phyloP scores from a whole-genome alignment of 2,888 invertebrate species.

The Cheilosia grossa region DNA sequence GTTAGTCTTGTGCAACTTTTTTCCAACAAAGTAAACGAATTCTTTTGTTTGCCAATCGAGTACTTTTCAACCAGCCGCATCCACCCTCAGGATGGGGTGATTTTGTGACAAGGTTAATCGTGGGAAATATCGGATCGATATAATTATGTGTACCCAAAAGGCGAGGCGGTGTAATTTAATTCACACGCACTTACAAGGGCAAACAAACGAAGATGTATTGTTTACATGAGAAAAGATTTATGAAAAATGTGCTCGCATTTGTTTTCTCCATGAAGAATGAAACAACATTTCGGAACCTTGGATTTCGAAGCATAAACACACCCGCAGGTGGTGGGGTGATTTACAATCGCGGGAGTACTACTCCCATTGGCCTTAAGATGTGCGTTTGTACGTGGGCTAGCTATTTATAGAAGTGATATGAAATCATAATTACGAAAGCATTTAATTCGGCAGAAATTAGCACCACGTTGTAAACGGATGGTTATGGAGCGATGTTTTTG shows the following conservation, averaged over 20 bases:
- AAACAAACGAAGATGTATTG: constrained; percentile 8
- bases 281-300: constrained; percentile 2
- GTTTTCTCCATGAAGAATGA: constrained; percentile 10
- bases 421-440: background rate
- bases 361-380: constrained; percentile 1
- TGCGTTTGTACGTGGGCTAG: background rate
- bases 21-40: background rate
- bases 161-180: constrained; percentile 18
- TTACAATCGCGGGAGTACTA: constrained; percentile 2
- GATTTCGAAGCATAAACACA: background rate
- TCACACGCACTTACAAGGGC: constrained; percentile 5
- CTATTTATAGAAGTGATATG: constrained; percentile 13
- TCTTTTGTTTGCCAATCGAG: constrained; percentile 15
- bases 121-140: constrained; percentile 6
- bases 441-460: constrained; percentile 13
- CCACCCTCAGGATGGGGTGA: background rate
- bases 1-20: background rate
- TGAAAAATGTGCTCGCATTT: constrained; percentile 14
- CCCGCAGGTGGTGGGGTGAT: background rate
- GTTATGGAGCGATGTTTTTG: background rate
- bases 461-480: background rate
- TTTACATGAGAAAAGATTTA: constrained; percentile 4
- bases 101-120: constrained; percentile 31
- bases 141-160: background rate
- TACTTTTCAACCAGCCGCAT: background rate